Evolutionary conservation across 2,888 invertebrate species (phyloP), one percentile per base, ranked within the genome.

Genomic region (Cancer borealis): DNA sequence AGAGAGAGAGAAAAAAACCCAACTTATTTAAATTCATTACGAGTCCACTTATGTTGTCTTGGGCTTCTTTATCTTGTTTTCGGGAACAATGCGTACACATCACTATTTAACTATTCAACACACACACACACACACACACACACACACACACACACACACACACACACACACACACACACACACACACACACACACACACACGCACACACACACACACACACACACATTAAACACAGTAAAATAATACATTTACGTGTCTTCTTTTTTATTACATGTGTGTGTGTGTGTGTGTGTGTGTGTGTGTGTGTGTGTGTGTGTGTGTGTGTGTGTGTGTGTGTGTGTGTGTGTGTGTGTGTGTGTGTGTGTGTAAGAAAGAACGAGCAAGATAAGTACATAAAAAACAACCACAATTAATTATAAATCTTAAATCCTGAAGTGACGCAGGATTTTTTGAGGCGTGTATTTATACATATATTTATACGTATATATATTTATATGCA

Each of bases 131-230:
- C 49, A 49, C 12, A 10, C 12, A 49, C 49, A 49, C 49, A 49
- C 49, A 49, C 6, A 49, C 6, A 49, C 49, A 49, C 49, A 49
- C 49, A 49, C 49, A 49, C 49, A 49, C 49, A 49, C 49, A 66
- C 12, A 66, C 66, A 66, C 66, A 66, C 66, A 66, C 66, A 66
- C 66, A 66, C 66, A 66, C 66, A 66, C 66, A 66, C 66, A 66
- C 66, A 66, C 66, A 66, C 66, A 66, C 66, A 66, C 66, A 66
- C 66, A 66, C 66, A 66, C 66, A 66, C 66, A 66, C 66, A 66
- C 14, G 17, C 66, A 66, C 66, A 66, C 66, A 66, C 66, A 66
- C 66, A 66, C 66, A 66, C 66, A 0, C 17, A 17, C 17, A 66
- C 17, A 54, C 54, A 54, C 54, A 14, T 66, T 66, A 1, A 66